Evolutionary conservation across 1,140 invertebrate genomes (phyloP).

Genomic region (Homalodisca vitripennis): DNA sequence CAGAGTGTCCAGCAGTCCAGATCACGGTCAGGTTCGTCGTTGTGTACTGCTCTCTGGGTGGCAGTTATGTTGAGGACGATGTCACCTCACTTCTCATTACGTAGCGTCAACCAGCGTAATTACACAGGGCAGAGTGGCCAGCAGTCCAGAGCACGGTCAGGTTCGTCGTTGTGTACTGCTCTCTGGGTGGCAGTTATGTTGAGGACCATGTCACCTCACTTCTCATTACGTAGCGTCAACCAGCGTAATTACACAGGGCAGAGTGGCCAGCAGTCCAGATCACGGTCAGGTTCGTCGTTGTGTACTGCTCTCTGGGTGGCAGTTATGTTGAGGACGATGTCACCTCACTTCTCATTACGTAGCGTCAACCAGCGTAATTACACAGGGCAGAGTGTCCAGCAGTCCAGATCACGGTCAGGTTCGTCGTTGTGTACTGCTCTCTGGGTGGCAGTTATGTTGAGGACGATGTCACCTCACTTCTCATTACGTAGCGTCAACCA

Average conservation of each 20-base stretch:
- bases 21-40: slow-evolving; percentile 2
- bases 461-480: slow-evolving; percentile 12
- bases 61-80: background rate
- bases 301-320: no score
- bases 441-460: no score
- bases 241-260: no score
- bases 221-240: slow-evolving; percentile 1
- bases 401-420: slow-evolving; percentile 1
- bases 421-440: no score
- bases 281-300: no score
- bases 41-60: no score
- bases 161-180: no score
- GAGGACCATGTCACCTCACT: slow-evolving; percentile 7
- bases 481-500: slow-evolving; percentile 2
- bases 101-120: background rate
- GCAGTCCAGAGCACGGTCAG: background rate
- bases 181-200: background rate
- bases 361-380: slow-evolving; percentile 2
- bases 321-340: slow-evolving; percentile 1
- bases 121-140: no score
- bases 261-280: background rate
- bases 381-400: no score
- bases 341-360: slow-evolving; percentile 8
- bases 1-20: no score
- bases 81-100: slow-evolving; percentile 12